Evolutionary conservation across 2,888 invertebrate species (phyloP).

Genomic region (Netelia virgata): DNA sequence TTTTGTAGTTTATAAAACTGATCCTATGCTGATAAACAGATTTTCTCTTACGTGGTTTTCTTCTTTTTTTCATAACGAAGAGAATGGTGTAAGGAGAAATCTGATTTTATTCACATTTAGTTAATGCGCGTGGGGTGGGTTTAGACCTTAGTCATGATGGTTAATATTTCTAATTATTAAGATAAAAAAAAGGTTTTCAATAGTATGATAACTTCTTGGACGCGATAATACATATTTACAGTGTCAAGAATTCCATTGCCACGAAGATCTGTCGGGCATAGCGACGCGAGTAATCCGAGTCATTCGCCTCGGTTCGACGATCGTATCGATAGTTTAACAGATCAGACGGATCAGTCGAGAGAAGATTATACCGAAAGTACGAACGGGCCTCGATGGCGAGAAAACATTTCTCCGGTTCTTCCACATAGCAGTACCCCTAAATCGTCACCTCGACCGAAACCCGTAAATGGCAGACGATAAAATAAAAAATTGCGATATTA

Average conservation of each 20-base stretch:
- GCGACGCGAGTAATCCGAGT: constrained; percentile 8
- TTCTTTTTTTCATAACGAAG: no score
- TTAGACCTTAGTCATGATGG: no score
- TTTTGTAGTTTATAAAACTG: no score
- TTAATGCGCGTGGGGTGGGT: no score
- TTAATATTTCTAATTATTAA: no score
- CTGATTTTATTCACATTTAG: no score
- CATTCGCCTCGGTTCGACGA: neutral
- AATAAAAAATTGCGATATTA: neutral
- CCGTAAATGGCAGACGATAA: constrained; percentile 15
- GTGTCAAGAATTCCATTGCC: constrained; percentile 62
- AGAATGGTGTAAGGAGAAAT: no score
- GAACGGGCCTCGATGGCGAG: neutral
- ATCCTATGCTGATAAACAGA: no score
- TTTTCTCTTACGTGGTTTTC: no score
- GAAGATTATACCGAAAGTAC: constrained; percentile 5
- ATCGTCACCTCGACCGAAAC: constrained; percentile 20
- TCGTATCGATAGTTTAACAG: neutral
- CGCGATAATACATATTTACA: neutral
- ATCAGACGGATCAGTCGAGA: constrained; percentile 13
- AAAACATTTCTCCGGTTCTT: neutral
- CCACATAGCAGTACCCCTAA: constrained; percentile 45
- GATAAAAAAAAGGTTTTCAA: neutral
- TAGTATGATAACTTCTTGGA: neutral
- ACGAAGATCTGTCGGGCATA: constrained; percentile 39